Base-by-base conservation (phyloP, 2,797 vertebrate species). In the Acanthornis magna region DNA sequence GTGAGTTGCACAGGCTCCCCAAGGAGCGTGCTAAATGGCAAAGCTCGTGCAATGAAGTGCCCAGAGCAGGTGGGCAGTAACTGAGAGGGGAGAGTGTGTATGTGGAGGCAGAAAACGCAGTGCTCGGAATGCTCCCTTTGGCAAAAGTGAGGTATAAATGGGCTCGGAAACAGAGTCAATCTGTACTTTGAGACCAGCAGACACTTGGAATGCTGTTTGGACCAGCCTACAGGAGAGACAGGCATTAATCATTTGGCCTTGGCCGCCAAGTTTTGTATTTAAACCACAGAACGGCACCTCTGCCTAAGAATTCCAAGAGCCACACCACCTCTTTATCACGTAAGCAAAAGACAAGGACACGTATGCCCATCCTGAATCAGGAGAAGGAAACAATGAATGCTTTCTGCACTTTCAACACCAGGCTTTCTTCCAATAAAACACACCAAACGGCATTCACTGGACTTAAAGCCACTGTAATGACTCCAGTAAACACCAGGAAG, bases 81-180 rank as follows among this genome's bases (percentile, higher is more conserved):
- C 1, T n/a, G 47, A 60, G 38, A 8, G 7, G 20, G 2, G 10
- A 2, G 4, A n/a, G n/a, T n/a, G n/a, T 20, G 3, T 14, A 11
- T 5, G 20, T 45, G n/a, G 16, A 65, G 42, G 63, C 2, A 68
- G 50, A 74, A 75, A 72, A 61, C 4, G 26, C 43, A 58, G 42
- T 2, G 10, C 23, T 67, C 32, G 63, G 54, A 88, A 79, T 1
- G 2, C 7, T 60, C 18, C 58, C 40, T 51, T 36, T 50, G 34
- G 67, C 34, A 38, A 61, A 65, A 89, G 6, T 5, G 20, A 73
- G 26, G 29, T 27, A 36, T 25, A 57, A 68, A 77, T 17, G 47
- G 32, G 27, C 54, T 78, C 4, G 0, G n/a, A 75, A 66, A 26
- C 45, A 38, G 9, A 81, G 11, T n/a, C 36, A 50, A 32, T 32